These are phyloP conservation scores for Resseliella maxima DNA, from an alignment of 2,888 invertebrate species.

Conservation along the genomic window DNA sequence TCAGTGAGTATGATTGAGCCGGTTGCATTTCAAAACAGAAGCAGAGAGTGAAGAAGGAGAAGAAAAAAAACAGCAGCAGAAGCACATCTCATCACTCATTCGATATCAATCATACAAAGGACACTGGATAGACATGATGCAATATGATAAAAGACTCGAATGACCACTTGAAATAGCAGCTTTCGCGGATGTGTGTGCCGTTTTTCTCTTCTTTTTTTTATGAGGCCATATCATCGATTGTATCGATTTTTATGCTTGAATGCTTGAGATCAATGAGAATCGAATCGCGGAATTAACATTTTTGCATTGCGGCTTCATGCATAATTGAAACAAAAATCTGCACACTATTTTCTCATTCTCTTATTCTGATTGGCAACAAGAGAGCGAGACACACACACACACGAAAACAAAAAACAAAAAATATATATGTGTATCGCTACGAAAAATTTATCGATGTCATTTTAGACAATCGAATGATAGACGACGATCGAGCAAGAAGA, in stretches of 20 bases:
- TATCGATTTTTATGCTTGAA: constrained; percentile 28
- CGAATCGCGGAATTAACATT: constrained; percentile 42
- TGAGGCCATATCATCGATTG: not conserved
- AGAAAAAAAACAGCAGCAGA: too few relatives aligned
- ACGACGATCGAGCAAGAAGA: not conserved
- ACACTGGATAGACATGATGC: constrained; percentile 7
- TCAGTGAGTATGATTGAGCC: not conserved
- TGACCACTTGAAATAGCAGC: not conserved
- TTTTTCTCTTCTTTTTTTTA: not conserved
- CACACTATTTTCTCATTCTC: not conserved
- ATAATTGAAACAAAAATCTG: constrained; percentile 26
- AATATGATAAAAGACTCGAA: constrained; percentile 25
- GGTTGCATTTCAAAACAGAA: not conserved
- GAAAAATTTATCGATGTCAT: constrained; percentile 31
- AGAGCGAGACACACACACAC: not conserved
- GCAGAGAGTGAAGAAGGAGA: too few relatives aligned
- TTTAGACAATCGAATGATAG: constrained; percentile 45
- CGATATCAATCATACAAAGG: constrained; percentile 41
- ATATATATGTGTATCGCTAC: not conserved
- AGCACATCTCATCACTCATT: constrained; percentile 13
- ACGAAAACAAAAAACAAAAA: not conserved
- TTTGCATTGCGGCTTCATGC: constrained; percentile 6
- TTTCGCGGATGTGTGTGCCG: not conserved
- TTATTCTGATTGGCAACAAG: too few relatives aligned
- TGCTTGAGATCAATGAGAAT: constrained; percentile 33